Conservation (phyloP, 2,113 vertebrate species). For the Neopipo cinnamomea region DNA sequence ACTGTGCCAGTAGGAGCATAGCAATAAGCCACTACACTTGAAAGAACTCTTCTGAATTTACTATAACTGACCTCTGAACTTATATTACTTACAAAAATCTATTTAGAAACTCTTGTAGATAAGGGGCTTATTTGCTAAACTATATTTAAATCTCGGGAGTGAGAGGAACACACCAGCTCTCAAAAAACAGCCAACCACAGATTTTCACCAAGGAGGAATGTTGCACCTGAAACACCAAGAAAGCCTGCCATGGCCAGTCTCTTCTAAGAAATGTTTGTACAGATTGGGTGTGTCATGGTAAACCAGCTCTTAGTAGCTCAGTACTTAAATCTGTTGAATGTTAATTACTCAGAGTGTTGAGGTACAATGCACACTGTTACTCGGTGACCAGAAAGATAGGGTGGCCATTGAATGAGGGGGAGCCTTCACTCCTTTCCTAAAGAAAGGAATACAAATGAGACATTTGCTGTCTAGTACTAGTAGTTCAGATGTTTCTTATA, state of each 20-base stretch:
- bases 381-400: neutral
- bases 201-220: neutral
- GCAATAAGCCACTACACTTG: neutral
- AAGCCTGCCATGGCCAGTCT: neutral
- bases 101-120: neutral
- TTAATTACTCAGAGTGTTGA: neutral
- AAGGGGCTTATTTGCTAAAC: neutral
- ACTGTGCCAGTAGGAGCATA: fast-evolving
- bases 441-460: neutral
- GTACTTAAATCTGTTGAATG: neutral
- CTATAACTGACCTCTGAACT: neutral
- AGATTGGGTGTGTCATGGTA: neutral
- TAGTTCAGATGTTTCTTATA: neutral
- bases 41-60: neutral
- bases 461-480: neutral
- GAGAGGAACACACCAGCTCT: neutral
- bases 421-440: neutral
- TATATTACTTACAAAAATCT: neutral
- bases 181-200: neutral
- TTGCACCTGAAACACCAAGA: neutral
- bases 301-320: neutral
- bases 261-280: neutral
- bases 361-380: neutral
- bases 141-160: neutral
- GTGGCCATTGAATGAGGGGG: neutral